Conservation (phyloP, 2,888 invertebrate species). For the Xestia rhomboidea region DNA sequence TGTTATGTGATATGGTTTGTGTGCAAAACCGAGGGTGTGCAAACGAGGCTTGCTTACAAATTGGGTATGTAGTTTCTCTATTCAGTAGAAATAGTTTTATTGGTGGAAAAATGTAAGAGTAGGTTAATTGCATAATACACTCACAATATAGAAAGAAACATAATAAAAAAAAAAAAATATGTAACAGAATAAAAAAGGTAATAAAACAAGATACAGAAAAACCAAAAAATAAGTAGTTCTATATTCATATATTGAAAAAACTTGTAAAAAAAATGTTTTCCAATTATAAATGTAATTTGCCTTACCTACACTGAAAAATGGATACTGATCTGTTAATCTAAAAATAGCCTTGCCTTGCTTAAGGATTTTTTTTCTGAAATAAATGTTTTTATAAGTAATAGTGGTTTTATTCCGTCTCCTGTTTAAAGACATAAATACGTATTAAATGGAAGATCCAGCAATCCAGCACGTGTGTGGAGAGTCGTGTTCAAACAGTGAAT, state of each 20-base stretch:
- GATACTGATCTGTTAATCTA: too few relatives aligned
- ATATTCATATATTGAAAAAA: too few relatives aligned
- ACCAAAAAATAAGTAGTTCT: too few relatives aligned
- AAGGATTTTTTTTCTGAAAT: too few relatives aligned
- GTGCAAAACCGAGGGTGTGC: constrained; percentile 2
- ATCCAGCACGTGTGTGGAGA: constrained; percentile 6
- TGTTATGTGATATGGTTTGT: constrained; percentile 44
- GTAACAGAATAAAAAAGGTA: background rate
- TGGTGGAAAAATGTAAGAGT: background rate
- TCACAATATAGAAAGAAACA: background rate
- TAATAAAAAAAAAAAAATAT: background rate
- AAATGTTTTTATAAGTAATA: background rate
- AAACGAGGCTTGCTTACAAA: constrained; percentile 26
- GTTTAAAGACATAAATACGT: too few relatives aligned
- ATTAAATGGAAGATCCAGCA: background rate
- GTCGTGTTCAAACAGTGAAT: constrained; percentile 46
- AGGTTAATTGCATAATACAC: background rate
- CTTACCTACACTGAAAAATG: too few relatives aligned
- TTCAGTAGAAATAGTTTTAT: constrained; percentile 10
- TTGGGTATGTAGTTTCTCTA: constrained; percentile 8
- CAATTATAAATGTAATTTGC: too few relatives aligned
- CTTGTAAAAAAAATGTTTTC: too few relatives aligned
- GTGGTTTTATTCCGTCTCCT: background rate
- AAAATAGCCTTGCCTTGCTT: too few relatives aligned
- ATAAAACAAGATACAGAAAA: background rate